A percentile compares a stretch with the other conserved stretches of the same genome.
These are phyloP conservation scores for Lasioglossum villosulum DNA, from an alignment of 2,888 invertebrate genomes.

Conservation along the genomic window DNA sequence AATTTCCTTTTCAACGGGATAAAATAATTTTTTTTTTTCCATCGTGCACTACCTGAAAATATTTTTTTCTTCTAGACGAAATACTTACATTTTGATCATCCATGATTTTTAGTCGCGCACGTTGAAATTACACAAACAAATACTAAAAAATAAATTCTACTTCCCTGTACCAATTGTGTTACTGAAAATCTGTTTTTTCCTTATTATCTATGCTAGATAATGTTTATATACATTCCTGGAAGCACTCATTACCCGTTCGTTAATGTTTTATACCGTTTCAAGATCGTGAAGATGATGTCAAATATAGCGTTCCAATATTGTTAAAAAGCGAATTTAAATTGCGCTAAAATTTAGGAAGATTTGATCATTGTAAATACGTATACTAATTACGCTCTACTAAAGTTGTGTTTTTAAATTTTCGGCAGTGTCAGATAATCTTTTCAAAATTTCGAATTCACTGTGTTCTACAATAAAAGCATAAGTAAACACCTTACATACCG, in stretches of 20 bases:
- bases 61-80: constrained; percentile 19
- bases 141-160: constrained; percentile 48
- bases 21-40: constrained; percentile 22
- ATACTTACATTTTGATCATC: not conserved
- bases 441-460: not conserved
- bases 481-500: not conserved
- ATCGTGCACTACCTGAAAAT: constrained; percentile 34
- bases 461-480: not conserved
- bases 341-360: not conserved
- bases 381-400: not conserved
- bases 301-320: not conserved
- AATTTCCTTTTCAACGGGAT: constrained; percentile 8
- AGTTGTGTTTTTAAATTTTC: not conserved
- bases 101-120: not conserved
- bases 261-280: constrained; percentile 19
- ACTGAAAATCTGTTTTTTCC: constrained; percentile 21
- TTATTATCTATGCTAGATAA: constrained; percentile 42
- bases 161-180: constrained; percentile 16
- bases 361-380: not conserved
- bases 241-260: constrained; percentile 59
- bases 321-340: constrained; percentile 10
- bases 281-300: constrained; percentile 23
- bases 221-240: constrained; percentile 52
- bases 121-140: constrained; percentile 40
- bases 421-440: not conserved